Evolutionary conservation across 2,888 invertebrate species (phyloP).

Genomic region (Maniola hyperantus): DNA sequence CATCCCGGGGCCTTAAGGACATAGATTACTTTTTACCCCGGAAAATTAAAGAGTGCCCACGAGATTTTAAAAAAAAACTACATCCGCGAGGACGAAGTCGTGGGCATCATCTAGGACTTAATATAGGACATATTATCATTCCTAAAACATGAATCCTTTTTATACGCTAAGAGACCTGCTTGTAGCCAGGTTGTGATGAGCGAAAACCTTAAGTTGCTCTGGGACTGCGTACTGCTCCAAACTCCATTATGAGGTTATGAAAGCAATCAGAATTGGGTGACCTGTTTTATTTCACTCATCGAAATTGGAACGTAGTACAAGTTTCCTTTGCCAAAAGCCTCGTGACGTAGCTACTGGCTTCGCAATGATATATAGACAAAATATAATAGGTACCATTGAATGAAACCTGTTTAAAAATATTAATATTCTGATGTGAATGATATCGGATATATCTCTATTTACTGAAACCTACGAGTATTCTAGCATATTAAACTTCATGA

Average conservation of each 20-base stretch:
- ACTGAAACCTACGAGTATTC: too few species aligned
- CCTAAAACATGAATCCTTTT: too few species aligned
- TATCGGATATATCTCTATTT: background rate
- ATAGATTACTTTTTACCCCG: too few species aligned
- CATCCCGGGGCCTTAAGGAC: too few species aligned
- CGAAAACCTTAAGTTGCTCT: conserved; percentile 11
- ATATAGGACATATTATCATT: too few species aligned
- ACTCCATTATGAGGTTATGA: conserved; percentile 21
- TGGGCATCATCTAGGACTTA: too few species aligned
- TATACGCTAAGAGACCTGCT: too few species aligned
- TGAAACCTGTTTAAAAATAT: background rate
- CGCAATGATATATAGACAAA: background rate
- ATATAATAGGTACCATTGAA: background rate
- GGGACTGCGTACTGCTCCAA: conserved; percentile 15
- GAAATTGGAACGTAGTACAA: conserved; percentile 12
- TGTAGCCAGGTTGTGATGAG: background rate
- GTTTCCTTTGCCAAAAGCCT: conserved; percentile 3
- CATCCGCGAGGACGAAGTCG: too few species aligned
- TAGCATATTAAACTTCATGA: too few species aligned
- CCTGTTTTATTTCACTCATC: conserved; percentile 16
- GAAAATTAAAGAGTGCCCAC: too few species aligned
- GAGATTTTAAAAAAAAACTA: too few species aligned
- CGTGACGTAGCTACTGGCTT: background rate
- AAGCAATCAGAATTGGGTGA: conserved; percentile 18
- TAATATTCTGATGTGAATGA: background rate